Conservation (phyloP, 2,113 vertebrate species). For the Burhinus oedicnemus region DNA sequence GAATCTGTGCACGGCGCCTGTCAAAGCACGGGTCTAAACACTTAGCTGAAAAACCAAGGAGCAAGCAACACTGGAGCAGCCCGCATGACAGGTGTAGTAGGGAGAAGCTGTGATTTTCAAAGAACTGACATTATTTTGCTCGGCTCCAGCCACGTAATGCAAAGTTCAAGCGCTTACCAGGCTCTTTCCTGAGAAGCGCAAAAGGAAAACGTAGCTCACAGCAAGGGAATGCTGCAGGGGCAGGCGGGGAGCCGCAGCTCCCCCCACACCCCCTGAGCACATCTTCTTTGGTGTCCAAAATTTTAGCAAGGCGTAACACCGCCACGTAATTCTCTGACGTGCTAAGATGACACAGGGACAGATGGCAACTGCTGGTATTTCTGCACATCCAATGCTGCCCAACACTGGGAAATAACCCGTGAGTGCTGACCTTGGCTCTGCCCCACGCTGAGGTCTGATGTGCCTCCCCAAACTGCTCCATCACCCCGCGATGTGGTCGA, state of each 20-base stretch:
- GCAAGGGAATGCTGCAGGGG: rapidly evolving
- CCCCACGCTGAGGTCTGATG: background rate
- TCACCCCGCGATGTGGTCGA: rapidly evolving
- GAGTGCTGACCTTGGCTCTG: background rate
- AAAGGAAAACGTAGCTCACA: background rate
- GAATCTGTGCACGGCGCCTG: background rate
- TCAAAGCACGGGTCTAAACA: background rate
- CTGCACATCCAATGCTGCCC: background rate
- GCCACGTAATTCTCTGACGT: rapidly evolving
- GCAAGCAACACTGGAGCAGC: background rate
- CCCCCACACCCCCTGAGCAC: rapidly evolving
- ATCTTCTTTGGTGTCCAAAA: background rate
- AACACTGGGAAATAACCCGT: rapidly evolving
- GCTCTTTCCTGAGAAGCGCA: background rate
- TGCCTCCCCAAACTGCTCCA: background rate
- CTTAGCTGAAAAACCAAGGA: background rate
- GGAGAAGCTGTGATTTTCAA: background rate
- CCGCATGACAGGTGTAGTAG: background rate
- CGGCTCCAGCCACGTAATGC: rapidly evolving
- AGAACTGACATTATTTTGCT: background rate
- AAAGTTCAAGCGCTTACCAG: background rate
- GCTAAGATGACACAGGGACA: background rate
- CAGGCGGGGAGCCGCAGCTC: background rate
- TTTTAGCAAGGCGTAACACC: rapidly evolving
- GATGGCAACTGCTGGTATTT: background rate